These are phyloP conservation scores for Cynopterus brachyotis DNA, from an alignment of 2,113 vertebrate genomes.

Conservation along the genomic window DNA sequence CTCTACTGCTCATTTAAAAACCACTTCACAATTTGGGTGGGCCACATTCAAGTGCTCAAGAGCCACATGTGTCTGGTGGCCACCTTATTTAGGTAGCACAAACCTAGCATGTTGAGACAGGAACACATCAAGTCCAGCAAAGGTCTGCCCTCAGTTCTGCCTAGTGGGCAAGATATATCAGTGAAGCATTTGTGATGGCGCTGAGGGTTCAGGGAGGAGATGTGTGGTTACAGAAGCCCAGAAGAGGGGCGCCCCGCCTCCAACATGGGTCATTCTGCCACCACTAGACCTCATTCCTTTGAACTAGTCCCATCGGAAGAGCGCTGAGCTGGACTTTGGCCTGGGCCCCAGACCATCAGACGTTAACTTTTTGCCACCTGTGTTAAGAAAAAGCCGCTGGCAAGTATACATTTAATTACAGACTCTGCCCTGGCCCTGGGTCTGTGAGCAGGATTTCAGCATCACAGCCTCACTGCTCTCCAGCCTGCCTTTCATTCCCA, in stretches of 20 bases:
- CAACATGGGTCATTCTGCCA: neutral
- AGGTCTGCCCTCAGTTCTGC: neutral
- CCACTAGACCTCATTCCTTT: neutral
- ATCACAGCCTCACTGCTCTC: neutral
- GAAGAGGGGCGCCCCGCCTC: neutral
- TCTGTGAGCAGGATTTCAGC: neutral
- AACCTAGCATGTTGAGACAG: neutral
- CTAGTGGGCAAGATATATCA: neutral
- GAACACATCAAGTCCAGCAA: neutral
- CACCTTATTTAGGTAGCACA: neutral
- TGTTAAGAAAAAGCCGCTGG: conserved; percentile 58
- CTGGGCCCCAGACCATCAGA: neutral
- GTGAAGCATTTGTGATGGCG: neutral
- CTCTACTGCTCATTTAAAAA: neutral
- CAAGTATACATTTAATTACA: conserved; percentile 21
- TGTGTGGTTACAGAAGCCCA: neutral
- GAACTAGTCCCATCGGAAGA: conserved; percentile 37
- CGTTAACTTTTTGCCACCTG: neutral
- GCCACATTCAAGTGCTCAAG: neutral
- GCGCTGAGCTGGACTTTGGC: neutral
- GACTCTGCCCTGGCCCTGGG: conserved; percentile 26
- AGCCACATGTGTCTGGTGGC: neutral
- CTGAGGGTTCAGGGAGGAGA: neutral
- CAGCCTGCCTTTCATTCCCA: neutral
- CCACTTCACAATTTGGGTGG: neutral